Evolutionary conservation across 1,140 invertebrate genomes (phyloP).

Genomic region (Zaprionus taronus): DNA sequence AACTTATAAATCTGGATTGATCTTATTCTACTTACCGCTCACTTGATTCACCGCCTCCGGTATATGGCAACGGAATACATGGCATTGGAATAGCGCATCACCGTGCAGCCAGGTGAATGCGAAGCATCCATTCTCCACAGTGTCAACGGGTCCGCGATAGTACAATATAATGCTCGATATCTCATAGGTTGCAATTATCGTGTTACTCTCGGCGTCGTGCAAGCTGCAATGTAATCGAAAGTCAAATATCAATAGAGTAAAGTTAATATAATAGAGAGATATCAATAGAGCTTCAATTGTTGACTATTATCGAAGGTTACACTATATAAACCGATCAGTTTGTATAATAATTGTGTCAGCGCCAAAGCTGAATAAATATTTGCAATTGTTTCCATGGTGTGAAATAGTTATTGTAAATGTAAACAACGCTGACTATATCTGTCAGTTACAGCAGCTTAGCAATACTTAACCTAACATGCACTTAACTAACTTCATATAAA

Average conservation of each 20-base stretch:
- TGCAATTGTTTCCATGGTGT: neutral
- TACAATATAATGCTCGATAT: conserved; percentile 98
- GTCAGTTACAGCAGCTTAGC: neutral
- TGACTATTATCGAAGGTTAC: neutral
- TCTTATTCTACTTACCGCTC: conserved; percentile 85
- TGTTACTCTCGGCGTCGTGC: conserved; percentile 92
- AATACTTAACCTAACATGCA: neutral
- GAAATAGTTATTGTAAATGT: neutral
- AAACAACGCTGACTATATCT: neutral
- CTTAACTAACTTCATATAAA: neutral
- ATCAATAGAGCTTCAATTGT: neutral
- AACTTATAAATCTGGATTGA: conserved; percentile 6
- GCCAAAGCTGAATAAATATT: neutral
- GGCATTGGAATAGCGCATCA: conserved; percentile 97
- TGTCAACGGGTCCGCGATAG: conserved; percentile 94
- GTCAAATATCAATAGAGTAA: neutral
- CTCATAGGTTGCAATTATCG: conserved; percentile 94
- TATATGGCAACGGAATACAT: conserved; percentile 98
- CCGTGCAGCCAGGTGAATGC: conserved; percentile 98
- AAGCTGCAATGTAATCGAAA: conserved; percentile 86
- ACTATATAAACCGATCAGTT: neutral
- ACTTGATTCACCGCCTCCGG: conserved; percentile 96
- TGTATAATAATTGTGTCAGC: neutral
- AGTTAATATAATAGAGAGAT: neutral
- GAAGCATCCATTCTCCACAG: conserved; percentile 95